Evolutionary conservation across 1,140 invertebrate species (phyloP), one percentile per base, ranked within the genome.

Genomic region (Oppia nitens): DNA sequence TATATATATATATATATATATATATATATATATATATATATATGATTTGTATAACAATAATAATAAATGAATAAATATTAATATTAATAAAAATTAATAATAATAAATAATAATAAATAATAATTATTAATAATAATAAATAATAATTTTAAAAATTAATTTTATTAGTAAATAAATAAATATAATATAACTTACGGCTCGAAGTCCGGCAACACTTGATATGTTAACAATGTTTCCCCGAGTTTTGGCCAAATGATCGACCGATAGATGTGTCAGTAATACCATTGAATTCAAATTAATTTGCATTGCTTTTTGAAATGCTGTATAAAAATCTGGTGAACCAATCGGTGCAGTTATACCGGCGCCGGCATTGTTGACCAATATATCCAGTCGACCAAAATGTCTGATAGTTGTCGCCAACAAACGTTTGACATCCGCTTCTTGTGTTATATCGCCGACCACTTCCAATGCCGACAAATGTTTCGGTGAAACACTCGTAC

Each of bases 381-480:
- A n/a, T 9, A 60, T 40, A 62, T 60, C 59, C 11, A 60, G 25
- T 50, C 91, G 90, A 52, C 94, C 94, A 76, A 98, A 98, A 71
- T 84, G 83, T 47, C 83, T 78, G 0, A 96, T 82, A 11, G 91
- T 83, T 62, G 80, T 78, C 64, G 91, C 79, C 23, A 98, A 81
- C n/a, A 92, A 91, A 21, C 76, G 75, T 60, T 80, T 71, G 0
- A 98, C 81, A 72, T 88, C 81, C 29, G 71, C 69, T 72, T 94
- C 90, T 71, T 89, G 82, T 55, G 92, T 76, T 2, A 98, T 85
- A 74, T 98, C 95, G 67, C 90, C 96, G 27, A 84, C 80, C 1
- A 84, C 68, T 12, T 45, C 49, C 17, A 55, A 57, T 48, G 59
- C 60, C 65, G 61, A 12, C 12, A 12, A 52, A 21, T 21, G 12